These are phyloP conservation scores for Dallia pectoralis DNA, from an alignment of 2,797 vertebrate genomes.

Conservation along the genomic window DNA sequence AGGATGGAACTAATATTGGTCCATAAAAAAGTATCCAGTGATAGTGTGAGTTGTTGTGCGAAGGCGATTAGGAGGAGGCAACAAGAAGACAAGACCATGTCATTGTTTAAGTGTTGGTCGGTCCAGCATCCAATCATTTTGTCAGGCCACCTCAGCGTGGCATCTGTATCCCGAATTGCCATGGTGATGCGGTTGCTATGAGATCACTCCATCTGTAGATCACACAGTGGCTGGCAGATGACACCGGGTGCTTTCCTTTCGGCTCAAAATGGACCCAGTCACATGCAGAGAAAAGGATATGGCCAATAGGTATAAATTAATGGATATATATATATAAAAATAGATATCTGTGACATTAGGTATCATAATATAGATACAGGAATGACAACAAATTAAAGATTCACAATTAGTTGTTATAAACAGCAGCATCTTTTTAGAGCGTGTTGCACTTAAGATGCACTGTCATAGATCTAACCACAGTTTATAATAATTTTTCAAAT, in stretches of 20 bases:
- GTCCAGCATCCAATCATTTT: conserved; percentile 63
- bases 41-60: background rate
- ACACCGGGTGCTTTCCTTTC: conserved; percentile 54
- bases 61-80: conserved; percentile 16
- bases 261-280: conserved; percentile 31
- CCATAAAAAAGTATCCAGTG: background rate
- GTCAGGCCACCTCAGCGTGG: conserved; percentile 59
- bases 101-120: conserved; percentile 51
- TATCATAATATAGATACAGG: background rate
- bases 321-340: background rate
- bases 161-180: conserved; percentile 72
- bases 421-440: background rate
- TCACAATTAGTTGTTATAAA: background rate
- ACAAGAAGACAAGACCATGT: conserved; percentile 64
- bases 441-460: background rate
- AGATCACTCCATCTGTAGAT: conserved; percentile 75
- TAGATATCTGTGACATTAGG: background rate
- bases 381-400: background rate
- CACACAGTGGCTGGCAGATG: conserved; percentile 67
- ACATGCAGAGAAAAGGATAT: conserved; percentile 32
- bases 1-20: background rate
- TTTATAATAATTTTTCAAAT: background rate
- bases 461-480: background rate
- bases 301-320: too few relatives aligned
- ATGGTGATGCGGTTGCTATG: conserved; percentile 74